These are phyloP conservation scores for Agrotis clavis DNA, from an alignment of 2,888 invertebrate species.

Conservation along the genomic window DNA sequence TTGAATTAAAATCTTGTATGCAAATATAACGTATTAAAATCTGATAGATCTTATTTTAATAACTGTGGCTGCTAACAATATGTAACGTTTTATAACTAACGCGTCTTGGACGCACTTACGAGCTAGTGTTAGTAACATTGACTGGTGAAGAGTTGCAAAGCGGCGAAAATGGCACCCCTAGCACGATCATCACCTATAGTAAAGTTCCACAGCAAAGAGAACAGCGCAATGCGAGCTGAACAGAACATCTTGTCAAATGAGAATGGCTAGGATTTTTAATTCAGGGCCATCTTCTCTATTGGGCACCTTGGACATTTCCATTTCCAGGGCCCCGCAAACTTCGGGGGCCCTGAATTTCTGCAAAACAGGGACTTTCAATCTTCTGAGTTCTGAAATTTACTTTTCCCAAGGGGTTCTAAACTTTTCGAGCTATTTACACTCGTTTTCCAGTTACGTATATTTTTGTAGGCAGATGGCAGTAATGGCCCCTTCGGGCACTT, in stretches of 20 bases:
- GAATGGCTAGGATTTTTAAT: neutral
- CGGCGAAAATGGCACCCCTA: slow-evolving; percentile 15
- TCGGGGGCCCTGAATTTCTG: too few species aligned
- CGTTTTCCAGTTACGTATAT: too few species aligned
- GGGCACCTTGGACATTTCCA: too few species aligned
- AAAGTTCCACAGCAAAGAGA: slow-evolving; percentile 7
- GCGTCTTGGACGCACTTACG: slow-evolving; percentile 84
- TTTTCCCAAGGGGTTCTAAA: too few species aligned
- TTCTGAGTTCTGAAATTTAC: too few species aligned
- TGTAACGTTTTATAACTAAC: slow-evolving; percentile 66
- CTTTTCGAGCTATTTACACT: too few species aligned
- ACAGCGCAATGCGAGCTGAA: neutral
- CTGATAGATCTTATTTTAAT: slow-evolving; percentile 69
- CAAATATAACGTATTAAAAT: slow-evolving; percentile 71
- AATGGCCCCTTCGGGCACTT: too few species aligned
- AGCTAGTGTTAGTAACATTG: slow-evolving; percentile 74
- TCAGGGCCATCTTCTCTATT: too few species aligned
- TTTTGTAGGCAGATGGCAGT: too few species aligned
- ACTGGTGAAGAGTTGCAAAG: slow-evolving; percentile 62
- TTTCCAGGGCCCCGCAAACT: too few species aligned
- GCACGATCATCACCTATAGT: slow-evolving; percentile 15
- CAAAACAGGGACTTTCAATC: too few species aligned
- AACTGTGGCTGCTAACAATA: slow-evolving; percentile 66
- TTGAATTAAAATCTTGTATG: slow-evolving; percentile 61
- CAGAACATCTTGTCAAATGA: neutral